Base-by-base conservation (phyloP, 2,888 invertebrate genomes). In the Acleris cristana region DNA sequence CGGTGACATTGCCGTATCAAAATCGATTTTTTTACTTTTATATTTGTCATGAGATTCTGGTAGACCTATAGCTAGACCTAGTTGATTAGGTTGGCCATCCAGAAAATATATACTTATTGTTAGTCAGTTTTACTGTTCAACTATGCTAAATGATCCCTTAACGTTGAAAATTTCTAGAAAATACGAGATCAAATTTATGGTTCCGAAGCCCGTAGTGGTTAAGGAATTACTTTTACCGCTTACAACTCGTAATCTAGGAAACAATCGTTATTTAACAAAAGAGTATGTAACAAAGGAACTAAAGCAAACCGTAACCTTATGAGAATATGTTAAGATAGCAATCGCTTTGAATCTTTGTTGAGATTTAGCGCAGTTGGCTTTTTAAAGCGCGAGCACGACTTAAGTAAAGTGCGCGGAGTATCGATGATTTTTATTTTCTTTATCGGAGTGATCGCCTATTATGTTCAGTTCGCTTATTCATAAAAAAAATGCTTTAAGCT, bases 151-250 rank as follows among this genome's bases (percentile, higher is more conserved):
- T 49, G n/a, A 34, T 54, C 48, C 65, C 54, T 65, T 55, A 49
- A 40, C 4, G 14, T 14, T 40, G 60, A 61, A 52, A 44, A 30
- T 60, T 56, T 61, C 61, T 61, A 65, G 65, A 61, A 61, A 61
- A 56, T 45, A 56, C 44, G 61, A 52, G 30, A 26, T 56, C 23
- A 61, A 56, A 65, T 65, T 65, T 54, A 65, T 61, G 56, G 65
- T 54, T 52, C 51, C 51, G 54, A 44, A 55, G 56, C 57, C 70
- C 69, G 66, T 69, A 72, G 76, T 78, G 73, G 76, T 77, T 77
- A 76, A 70, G 56, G 70, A 75, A 79, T 78, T 76, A 77, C 76
- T 76, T 78, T 76, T 75, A 76, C 71, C 70, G 76, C 71, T 73
- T 74, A 73, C 70, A 71, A 65, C 70, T 64, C 69, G 74, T 74